Conservation (phyloP, 2,113 vertebrate species). For the Chrysemys picta region DNA sequence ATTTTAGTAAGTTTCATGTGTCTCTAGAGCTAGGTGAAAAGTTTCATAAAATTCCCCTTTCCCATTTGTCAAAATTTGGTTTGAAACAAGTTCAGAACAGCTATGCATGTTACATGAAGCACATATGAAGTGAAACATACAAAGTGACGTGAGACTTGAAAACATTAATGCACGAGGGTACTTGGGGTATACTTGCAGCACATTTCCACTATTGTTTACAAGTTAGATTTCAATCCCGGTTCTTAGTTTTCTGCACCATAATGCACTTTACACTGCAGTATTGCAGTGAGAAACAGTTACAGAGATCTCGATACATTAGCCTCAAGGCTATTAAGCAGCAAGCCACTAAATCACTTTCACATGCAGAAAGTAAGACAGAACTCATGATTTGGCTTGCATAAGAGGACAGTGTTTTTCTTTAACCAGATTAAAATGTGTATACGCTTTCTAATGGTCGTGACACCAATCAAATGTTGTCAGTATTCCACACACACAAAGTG, state of each 20-base stretch:
- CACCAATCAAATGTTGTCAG: not conserved
- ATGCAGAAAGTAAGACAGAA: not conserved
- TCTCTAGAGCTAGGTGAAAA: not conserved
- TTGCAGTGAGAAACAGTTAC: not conserved
- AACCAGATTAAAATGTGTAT: not conserved
- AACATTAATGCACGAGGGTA: rapidly evolving
- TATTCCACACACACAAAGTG: not conserved
- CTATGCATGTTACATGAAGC: not conserved
- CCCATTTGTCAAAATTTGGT: no score
- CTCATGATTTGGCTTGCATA: not conserved
- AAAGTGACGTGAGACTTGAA: constrained; percentile 13
- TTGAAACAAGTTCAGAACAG: not conserved
- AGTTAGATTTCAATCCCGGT: not conserved
- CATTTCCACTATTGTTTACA: not conserved
- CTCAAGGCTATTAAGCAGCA: not conserved
- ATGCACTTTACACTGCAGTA: rapidly evolving
- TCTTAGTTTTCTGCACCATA: not conserved
- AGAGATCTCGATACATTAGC: not conserved
- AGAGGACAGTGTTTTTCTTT: not conserved
- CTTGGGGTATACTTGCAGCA: not conserved
- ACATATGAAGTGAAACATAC: not conserved
- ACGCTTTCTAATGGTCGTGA: not conserved
- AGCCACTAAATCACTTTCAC: not conserved
- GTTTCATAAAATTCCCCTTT: not conserved
- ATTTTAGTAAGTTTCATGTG: not conserved